These are phyloP conservation scores for Crotalus viridis DNA, from an alignment of 2,113 vertebrate genomes.

Conservation along the genomic window DNA sequence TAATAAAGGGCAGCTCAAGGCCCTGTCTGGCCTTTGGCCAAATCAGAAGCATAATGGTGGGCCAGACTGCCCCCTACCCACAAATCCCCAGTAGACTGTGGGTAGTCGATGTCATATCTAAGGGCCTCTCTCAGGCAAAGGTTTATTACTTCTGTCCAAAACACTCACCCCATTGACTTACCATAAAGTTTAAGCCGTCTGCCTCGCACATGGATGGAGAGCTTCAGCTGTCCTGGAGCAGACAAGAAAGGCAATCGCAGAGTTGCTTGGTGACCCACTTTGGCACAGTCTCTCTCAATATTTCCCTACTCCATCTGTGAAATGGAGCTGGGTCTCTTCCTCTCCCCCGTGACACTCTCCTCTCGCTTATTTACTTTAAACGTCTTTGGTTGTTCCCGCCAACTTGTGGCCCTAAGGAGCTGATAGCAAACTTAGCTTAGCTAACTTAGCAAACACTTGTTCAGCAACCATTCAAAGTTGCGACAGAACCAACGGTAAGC, in stretches of 20 bases:
- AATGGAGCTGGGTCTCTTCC: neutral
- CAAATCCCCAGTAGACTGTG: neutral
- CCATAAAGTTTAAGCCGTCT: slow-evolving; percentile 64
- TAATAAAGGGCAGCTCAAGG: neutral
- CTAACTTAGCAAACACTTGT: neutral
- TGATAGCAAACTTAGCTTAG: too few relatives aligned
- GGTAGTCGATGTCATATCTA: neutral
- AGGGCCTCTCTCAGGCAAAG: neutral
- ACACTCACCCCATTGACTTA: slow-evolving; percentile 54
- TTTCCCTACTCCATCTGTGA: neutral
- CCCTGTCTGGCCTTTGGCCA: neutral
- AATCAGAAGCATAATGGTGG: neutral
- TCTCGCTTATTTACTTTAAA: neutral
- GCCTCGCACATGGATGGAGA: slow-evolving; percentile 62
- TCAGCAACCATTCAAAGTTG: neutral
- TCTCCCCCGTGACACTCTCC: neutral
- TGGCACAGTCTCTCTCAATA: rapidly evolving
- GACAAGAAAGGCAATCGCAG: neutral
- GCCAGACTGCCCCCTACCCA: neutral
- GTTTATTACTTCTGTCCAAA: neutral
- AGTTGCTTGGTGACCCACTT: neutral
- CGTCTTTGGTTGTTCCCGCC: neutral
- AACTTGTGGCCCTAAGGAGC: neutral
- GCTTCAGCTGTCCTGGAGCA: slow-evolving; percentile 73
- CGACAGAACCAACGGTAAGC: neutral